Percentiles rank a stretch among this genome's conserved stretches.
Evolutionary conservation across 2,797 vertebrate genomes (phyloP).

Genomic region (Dromococcyx pavoninus): DNA sequence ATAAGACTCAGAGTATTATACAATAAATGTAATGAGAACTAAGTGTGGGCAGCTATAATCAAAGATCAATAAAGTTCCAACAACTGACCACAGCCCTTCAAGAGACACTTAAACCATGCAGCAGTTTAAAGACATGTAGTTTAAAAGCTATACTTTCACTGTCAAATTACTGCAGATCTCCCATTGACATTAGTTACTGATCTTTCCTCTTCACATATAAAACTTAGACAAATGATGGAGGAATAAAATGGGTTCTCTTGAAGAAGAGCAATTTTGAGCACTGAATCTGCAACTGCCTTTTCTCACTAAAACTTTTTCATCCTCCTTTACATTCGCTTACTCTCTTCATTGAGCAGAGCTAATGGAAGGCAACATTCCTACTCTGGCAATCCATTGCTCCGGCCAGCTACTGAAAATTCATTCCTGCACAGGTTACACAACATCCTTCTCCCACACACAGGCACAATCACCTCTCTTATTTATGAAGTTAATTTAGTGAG

Average conservation of each 20-base stretch:
- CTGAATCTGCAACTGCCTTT: not conserved
- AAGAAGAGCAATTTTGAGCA: not conserved
- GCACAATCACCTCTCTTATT: not conserved
- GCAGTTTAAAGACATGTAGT: not conserved
- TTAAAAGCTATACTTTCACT: not conserved
- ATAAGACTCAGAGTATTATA: not conserved
- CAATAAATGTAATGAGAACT: not conserved
- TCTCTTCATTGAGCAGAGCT: not conserved
- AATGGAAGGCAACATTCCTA: not conserved
- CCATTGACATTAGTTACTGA: not conserved
- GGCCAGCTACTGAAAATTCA: not conserved
- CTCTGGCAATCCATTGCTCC: not conserved
- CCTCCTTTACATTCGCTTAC: not conserved
- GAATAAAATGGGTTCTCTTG: not conserved
- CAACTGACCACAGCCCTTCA: not conserved
- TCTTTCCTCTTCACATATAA: not conserved
- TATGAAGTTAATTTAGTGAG: conserved; percentile 11
- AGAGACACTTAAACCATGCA: not conserved
- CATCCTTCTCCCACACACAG: not conserved
- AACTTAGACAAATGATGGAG: not conserved
- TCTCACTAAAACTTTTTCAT: not conserved
- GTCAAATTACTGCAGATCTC: not conserved
- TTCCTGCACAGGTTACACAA: not conserved
- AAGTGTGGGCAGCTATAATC: not conserved
- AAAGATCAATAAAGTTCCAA: not conserved